Percentiles rank a stretch among this genome's conserved stretches.
Evolutionary conservation across 2,113 vertebrate species (phyloP).

Genomic region (Gnathonemus echidnorhynchus): DNA sequence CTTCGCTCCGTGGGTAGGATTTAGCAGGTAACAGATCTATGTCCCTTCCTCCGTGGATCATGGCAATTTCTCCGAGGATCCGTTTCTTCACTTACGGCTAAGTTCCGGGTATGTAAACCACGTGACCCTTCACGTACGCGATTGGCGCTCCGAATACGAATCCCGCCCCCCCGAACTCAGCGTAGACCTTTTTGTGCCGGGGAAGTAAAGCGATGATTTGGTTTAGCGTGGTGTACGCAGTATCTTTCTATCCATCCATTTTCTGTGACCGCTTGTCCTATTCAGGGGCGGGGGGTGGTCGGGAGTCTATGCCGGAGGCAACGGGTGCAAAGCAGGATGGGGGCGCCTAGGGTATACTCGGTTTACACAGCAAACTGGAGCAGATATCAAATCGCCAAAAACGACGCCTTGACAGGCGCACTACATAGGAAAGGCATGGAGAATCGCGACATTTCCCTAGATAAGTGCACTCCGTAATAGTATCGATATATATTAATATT

Average conservation of each 20-base stretch:
- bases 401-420: neutral
- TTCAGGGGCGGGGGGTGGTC: neutral
- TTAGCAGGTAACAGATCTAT: neutral
- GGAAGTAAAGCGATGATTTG: neutral
- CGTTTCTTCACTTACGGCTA: neutral
- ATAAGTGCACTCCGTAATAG: neutral
- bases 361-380: neutral
- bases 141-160: neutral
- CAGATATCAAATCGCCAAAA: neutral
- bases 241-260: neutral
- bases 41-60: neutral
- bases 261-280: neutral
- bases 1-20: neutral
- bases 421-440: neutral
- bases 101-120: neutral
- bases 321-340: neutral
- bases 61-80: neutral
- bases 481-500: neutral
- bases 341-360: neutral
- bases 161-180: neutral
- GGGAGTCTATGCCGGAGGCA: neutral
- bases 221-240: neutral
- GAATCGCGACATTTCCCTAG: neutral
- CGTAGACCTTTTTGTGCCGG: neutral
- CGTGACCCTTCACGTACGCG: neutral